Conservation (phyloP, 1,140 invertebrate species). For the Micrasema minimum region DNA sequence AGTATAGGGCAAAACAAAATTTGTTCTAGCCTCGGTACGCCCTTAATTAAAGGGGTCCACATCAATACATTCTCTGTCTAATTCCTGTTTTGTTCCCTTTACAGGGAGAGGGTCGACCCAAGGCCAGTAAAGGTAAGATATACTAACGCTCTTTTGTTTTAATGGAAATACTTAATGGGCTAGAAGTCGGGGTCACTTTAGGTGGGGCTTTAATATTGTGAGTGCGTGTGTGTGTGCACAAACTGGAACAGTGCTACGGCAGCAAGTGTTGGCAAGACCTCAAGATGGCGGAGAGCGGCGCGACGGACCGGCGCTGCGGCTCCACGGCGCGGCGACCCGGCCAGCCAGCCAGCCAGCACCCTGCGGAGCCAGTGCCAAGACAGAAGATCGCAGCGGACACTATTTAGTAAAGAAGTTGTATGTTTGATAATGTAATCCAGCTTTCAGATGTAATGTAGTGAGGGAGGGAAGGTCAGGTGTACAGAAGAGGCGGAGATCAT, state of each 20-base stretch:
- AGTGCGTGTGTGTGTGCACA: too few relatives aligned
- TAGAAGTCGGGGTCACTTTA: slow-evolving; percentile 35
- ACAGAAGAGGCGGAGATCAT: slow-evolving; percentile 25
- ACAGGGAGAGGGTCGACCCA: slow-evolving; percentile 42
- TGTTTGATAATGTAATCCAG: slow-evolving; percentile 42
- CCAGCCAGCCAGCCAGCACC: background rate
- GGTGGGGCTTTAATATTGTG: slow-evolving; percentile 32
- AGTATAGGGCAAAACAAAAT: too few relatives aligned
- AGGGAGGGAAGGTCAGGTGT: slow-evolving; percentile 1
- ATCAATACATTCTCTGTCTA: too few relatives aligned
- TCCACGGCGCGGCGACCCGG: background rate
- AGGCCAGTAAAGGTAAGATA: slow-evolving; percentile 46
- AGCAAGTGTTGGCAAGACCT: too few relatives aligned
- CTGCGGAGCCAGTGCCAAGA: background rate
- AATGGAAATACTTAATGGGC: background rate
- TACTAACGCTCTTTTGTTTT: slow-evolving; percentile 9
- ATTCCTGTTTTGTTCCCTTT: slow-evolving; percentile 26
- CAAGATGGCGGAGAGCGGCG: too few relatives aligned
- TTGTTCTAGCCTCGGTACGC: too few relatives aligned
- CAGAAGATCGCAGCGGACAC: background rate
- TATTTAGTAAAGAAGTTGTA: slow-evolving; percentile 18
- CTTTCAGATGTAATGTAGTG: slow-evolving; percentile 31
- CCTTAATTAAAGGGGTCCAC: too few relatives aligned
- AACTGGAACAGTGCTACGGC: too few relatives aligned
- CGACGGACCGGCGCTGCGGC: too few relatives aligned